Evolutionary conservation across 2,888 invertebrate genomes (phyloP), one percentile per base, ranked within the genome.

Genomic region (Ypsolopha sequella): DNA sequence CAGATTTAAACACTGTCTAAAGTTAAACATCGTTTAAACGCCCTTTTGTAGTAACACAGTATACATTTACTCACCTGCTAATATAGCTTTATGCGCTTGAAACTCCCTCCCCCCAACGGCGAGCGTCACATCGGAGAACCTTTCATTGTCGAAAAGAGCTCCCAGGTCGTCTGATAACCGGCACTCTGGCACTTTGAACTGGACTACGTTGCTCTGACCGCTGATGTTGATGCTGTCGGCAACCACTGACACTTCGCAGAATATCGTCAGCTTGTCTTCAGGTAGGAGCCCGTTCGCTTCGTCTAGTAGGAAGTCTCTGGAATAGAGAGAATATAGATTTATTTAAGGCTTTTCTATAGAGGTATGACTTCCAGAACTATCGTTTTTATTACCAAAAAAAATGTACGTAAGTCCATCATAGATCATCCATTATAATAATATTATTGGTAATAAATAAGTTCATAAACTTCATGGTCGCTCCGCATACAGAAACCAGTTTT

Each of bases 141-240:
- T 93, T 86, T 97, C 96, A 81, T 96, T 95, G 86, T 99, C 99
- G 76, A 99, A 99, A 56, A 99, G 89, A 64, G 93, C 91, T 50
- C 97, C 97, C 74, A 99, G 89, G 87, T 99, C 99, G 67, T 99
- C 98, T 41, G 98, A 95, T 68, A 93, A 90, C 81, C 91, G 94
- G 89, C 93, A 99, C 88, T 96, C 96, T 62, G 96, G 96, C 70
- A 95, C 95, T 91, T 98, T 98, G 82, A 98, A 98, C 82, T 98
- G 98, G 66, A 97, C 94, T 71, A 97, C 96, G 82, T 97, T 98
- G 71, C 97, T 97, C 88, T 99, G 99, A 60, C 99, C 99, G 66
- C 98, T 98, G 71, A 99, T 96, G 89, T 99, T 99, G 69, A 99
- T 97, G 85, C 98, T 98, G 87, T 99, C 99, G 54, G 99, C 98